Evolutionary conservation across 2,888 invertebrate species (phyloP).

Genomic region (Yponomeuta malinellus): DNA sequence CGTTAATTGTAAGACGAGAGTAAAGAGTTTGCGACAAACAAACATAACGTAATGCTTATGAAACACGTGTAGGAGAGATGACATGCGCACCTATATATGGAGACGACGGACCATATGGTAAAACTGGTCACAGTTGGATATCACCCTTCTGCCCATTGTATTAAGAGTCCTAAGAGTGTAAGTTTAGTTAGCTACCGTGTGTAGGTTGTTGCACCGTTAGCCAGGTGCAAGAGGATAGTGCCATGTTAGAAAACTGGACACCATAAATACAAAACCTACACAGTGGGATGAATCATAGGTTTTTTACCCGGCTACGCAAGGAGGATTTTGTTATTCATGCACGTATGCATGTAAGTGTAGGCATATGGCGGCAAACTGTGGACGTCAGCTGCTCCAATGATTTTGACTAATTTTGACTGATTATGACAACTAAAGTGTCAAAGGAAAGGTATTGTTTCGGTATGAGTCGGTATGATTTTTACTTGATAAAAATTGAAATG

Average conservation of each 20-base stretch:
- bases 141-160: not conserved
- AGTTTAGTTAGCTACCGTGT: not conserved
- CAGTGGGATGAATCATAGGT: not conserved
- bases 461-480: no score
- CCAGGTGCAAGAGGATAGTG: not conserved
- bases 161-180: not conserved
- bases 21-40: not conserved
- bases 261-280: not conserved
- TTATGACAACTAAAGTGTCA: no score
- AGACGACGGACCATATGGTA: not conserved
- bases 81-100: not conserved
- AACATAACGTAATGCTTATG: not conserved
- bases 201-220: conserved; percentile 1
- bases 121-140: not conserved
- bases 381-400: no score
- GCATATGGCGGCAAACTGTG: no score
- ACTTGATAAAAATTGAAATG: no score
- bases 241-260: not conserved
- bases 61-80: not conserved
- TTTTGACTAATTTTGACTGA: no score
- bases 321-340: no score
- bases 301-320: not conserved
- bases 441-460: no score
- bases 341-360: no score
- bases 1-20: not conserved